These are phyloP conservation scores for Semotilus atromaculatus DNA, from an alignment of 2,797 vertebrate species.

Conservation along the genomic window DNA sequence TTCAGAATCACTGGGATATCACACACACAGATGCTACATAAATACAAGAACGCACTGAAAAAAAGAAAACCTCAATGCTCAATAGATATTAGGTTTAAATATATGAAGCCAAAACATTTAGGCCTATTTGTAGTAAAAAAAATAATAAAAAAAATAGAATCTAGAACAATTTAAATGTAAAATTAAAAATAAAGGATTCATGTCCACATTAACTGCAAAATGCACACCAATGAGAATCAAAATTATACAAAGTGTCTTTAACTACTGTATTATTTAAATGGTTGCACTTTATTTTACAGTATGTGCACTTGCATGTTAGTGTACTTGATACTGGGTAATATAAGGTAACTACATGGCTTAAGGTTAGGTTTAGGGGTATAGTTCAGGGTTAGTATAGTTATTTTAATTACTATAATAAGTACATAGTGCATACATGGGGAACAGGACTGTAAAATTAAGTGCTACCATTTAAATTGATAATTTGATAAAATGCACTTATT, in stretches of 20 bases:
- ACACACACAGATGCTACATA: conserved; percentile 78
- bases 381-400: not conserved
- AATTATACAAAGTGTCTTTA: not conserved
- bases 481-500: not conserved
- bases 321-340: not conserved
- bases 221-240: not conserved
- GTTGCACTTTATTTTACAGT: too few relatives aligned
- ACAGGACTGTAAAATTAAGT: not conserved
- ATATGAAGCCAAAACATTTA: not conserved
- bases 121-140: not conserved
- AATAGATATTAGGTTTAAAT: conserved; percentile 17
- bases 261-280: not conserved
- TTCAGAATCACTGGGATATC: conserved; percentile 80
- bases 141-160: not conserved
- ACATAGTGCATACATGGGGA: not conserved
- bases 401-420: not conserved
- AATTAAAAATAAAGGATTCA: not conserved
- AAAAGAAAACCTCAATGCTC: conserved; percentile 58
- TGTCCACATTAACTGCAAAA: not conserved
- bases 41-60: conserved; percentile 63
- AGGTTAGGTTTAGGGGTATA: not conserved
- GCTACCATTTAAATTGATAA: not conserved
- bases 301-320: too few relatives aligned
- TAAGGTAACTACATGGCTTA: not conserved
- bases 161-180: not conserved